Conservation (phyloP, 2,797 vertebrate species). For the Phoebastria nigripes region DNA sequence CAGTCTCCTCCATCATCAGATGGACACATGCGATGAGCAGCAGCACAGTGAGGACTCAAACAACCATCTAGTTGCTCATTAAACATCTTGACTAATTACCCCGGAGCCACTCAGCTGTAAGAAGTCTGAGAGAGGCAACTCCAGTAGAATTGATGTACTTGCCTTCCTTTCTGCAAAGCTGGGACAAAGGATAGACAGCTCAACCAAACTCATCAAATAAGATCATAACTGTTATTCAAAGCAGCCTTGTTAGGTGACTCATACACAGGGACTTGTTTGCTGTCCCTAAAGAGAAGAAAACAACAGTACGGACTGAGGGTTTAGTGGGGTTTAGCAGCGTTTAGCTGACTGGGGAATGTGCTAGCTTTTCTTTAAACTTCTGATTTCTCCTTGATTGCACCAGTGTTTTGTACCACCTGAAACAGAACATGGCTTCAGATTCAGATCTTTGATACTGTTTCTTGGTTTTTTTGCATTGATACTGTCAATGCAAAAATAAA, state of each 20-base stretch:
- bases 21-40: accelerated
- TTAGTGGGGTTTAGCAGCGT: neutral
- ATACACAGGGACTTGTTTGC: neutral
- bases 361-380: neutral
- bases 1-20: neutral
- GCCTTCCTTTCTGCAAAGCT: neutral
- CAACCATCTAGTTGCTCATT: neutral
- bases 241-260: neutral
- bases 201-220: neutral
- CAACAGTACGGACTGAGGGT: neutral
- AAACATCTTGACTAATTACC: neutral
- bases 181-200: neutral
- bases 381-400: neutral
- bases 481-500: neutral
- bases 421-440: neutral
- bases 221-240: neutral
- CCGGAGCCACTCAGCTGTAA: neutral
- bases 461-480: neutral
- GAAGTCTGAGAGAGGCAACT: neutral
- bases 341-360: neutral
- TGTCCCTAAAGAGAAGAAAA: neutral
- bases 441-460: neutral
- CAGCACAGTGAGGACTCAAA: neutral
- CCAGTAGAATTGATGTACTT: neutral
- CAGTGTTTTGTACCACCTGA: neutral